Conservation (phyloP, 1,140 invertebrate species). For the Apis dorsata region DNA sequence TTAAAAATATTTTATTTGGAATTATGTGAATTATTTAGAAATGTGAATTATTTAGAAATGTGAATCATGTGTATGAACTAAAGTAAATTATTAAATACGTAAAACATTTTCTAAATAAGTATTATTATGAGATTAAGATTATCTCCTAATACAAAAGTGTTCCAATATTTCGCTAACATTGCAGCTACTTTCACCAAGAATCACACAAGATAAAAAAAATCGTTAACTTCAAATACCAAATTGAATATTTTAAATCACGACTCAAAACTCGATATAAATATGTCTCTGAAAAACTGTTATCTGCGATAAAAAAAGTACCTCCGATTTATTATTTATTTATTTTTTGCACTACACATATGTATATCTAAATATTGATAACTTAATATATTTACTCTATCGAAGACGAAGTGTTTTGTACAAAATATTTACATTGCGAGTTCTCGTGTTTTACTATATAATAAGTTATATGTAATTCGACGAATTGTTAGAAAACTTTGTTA, state of each 20-base stretch:
- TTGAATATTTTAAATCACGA: background rate
- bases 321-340: background rate
- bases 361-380: conserved; percentile 11
- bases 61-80: too few relatives aligned
- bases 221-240: background rate
- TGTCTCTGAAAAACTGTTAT: background rate
- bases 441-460: background rate
- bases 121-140: too few relatives aligned
- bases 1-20: too few relatives aligned
- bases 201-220: background rate
- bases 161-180: too few relatives aligned
- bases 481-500: conserved; percentile 5
- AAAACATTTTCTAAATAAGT: too few relatives aligned
- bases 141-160: too few relatives aligned
- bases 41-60: too few relatives aligned
- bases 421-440: background rate
- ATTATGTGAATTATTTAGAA: too few relatives aligned
- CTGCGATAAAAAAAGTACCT: background rate
- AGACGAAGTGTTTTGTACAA: conserved; percentile 25
- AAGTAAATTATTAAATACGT: too few relatives aligned
- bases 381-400: background rate
- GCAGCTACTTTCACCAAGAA: too few relatives aligned
- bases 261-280: background rate
- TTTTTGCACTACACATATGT: background rate
- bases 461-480: background rate